Evolutionary conservation across 2,113 vertebrate genomes (phyloP), one percentile per base, ranked within the genome.

Genomic region (Albula glossodonta): DNA sequence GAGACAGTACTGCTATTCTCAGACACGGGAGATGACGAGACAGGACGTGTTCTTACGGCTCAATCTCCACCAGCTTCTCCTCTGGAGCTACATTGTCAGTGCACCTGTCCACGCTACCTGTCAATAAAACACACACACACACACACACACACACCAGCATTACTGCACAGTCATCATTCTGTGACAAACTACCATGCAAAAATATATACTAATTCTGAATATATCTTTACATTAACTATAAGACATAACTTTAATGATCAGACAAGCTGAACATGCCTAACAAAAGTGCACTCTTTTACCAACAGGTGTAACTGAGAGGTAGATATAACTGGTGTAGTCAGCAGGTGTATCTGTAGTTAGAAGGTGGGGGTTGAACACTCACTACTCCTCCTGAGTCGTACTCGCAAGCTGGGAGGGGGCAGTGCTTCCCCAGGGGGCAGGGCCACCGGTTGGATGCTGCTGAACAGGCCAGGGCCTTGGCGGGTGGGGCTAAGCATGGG

Each of bases 381-480:
- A 97, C 97, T 96, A 41, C 94, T 93, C 1, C 93, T 95, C 81
- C 95, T 94, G 48, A 97, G 93, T 22, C 95, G 95, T 87, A 96
- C 94, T 10, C 95, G 94, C 0, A 94, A 94, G 12, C 94, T 94
- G 80, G 94, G 94, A 1, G 95, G 96, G 86, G 95, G 91, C 2
- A 93, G 94, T 22, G 94, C 93, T 0, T 90, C 86, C 60, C 91
- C 91, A 13, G 91, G 88, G 52, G 94, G 92, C 9, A 93, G 90
- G 1, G 91, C 92, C 0, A 92, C 91, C 80, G 86, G 86, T 86
- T 94, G 93, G 17, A 97, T 95, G 1, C 91, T 96, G 91, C 93
- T 97, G 94, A 97, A 98, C 87, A 98, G 96, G 48, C 97, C 97
- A 0, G 97, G 96, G 0, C 97, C 97, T 3, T 96, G 96, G n/a